Evolutionary conservation across 2,888 invertebrate genomes (phyloP).

Genomic region (Schrankia costaestrigalis): DNA sequence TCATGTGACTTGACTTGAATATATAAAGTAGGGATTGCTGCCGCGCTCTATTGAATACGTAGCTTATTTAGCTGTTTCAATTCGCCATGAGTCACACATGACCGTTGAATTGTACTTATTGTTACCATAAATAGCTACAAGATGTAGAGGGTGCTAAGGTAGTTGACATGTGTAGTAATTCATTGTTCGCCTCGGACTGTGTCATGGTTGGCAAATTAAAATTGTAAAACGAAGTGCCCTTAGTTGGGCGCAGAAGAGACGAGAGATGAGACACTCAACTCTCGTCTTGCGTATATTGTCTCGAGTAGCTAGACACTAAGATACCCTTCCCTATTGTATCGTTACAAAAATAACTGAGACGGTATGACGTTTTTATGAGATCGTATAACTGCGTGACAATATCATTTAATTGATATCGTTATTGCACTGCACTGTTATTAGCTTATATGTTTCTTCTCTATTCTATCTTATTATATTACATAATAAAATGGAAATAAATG

Average conservation of each 20-base stretch:
- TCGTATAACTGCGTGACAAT: conserved; percentile 43
- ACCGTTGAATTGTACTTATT: too few species aligned
- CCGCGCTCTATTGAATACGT: conserved; percentile 37
- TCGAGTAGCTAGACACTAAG: conserved; percentile 42
- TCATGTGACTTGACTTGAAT: conserved; percentile 43
- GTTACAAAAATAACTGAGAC: conserved; percentile 34
- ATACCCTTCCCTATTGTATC: conserved; percentile 27
- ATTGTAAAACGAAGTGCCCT: conserved; percentile 58
- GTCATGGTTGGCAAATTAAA: conserved; percentile 54
- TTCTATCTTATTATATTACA: too few species aligned
- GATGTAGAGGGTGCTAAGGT: conserved; percentile 49
- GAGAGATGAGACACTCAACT: conserved; percentile 38
- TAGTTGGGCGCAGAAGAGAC: conserved; percentile 44
- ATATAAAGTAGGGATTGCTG: conserved; percentile 44
- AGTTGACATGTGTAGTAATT: conserved; percentile 45
- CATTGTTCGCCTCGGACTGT: conserved; percentile 34
- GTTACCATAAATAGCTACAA: conserved; percentile 61
- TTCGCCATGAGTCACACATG: too few species aligned
- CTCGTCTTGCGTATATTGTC: conserved; percentile 47
- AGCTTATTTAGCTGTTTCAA: conserved; percentile 38
- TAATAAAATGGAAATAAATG: too few species aligned
- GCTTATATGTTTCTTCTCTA: too few species aligned
- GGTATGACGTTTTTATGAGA: conserved; percentile 37
- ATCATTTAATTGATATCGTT: conserved; percentile 23
- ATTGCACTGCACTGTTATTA: conserved; percentile 14